Evolutionary conservation across 53 echinoderm and acorn worm genomes (phyloP).

Genomic region (Glandiceps talaboti): DNA sequence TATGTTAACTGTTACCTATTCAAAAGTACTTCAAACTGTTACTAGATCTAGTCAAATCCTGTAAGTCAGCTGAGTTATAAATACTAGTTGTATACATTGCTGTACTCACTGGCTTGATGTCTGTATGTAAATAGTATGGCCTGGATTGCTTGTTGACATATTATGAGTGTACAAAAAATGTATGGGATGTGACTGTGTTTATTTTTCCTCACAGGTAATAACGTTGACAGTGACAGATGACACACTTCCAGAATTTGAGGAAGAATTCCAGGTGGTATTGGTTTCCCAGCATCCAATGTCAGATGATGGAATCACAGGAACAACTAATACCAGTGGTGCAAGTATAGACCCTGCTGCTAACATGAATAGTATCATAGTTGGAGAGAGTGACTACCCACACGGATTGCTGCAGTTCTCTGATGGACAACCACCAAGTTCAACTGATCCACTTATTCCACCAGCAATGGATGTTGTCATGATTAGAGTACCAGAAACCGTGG

Average conservation of each 20-base stretch:
- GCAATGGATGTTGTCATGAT: constrained; percentile 24
- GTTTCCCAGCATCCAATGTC: constrained; percentile 51
- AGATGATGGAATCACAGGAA: constrained; percentile 82
- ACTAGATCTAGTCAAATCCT: too few relatives aligned
- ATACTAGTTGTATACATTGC: too few relatives aligned
- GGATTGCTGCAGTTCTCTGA: constrained; percentile 82
- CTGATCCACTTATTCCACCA: constrained; percentile 66
- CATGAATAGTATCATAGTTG: constrained; percentile 42
- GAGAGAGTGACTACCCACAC: constrained; percentile 62
- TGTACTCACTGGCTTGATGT: too few relatives aligned
- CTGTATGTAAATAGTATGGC: too few relatives aligned
- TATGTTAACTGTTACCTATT: too few relatives aligned
- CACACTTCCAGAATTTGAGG: constrained; percentile 63
- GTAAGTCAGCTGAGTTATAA: too few relatives aligned
- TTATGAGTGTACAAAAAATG: too few relatives aligned
- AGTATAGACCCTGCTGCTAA: constrained; percentile 60
- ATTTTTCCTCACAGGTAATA: constrained; percentile 25
- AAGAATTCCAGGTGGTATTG: constrained; percentile 52
- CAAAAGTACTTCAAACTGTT: too few relatives aligned
- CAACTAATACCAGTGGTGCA: constrained; percentile 89
- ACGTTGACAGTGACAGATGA: constrained; percentile 44
- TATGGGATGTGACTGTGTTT: too few relatives aligned
- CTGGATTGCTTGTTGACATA: too few relatives aligned
- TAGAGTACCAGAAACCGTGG: constrained; percentile 64
- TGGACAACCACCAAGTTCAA: constrained; percentile 46